A percentile compares a stretch with the other conserved stretches of the same genome.
Conservation (phyloP, 2,888 invertebrate genomes). For the Parnassius apollo region DNA sequence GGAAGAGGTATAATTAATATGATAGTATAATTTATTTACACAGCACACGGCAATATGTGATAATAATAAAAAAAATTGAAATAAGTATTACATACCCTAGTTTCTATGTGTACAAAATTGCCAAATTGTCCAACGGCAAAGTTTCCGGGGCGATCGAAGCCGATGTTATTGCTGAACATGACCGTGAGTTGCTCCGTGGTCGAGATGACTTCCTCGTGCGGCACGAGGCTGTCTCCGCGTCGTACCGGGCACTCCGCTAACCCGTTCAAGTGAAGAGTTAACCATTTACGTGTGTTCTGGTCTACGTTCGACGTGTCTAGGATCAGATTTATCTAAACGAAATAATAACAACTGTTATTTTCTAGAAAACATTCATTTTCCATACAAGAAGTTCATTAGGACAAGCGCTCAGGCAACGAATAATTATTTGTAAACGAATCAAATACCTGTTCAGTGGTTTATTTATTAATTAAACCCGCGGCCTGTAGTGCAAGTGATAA, state of each 20-base stretch:
- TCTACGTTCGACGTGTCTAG: conserved; percentile 85
- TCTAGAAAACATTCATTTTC: no score
- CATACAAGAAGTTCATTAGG: no score
- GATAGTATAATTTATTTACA: no score
- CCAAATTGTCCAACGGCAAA: conserved; percentile 89
- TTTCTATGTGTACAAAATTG: conserved; percentile 82
- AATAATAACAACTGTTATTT: not conserved
- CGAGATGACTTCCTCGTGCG: conserved; percentile 88
- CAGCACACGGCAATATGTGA: no score
- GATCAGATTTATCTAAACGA: conserved; percentile 84
- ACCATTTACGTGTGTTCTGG: conserved; percentile 83
- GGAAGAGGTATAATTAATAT: no score
- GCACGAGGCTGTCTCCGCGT: conserved; percentile 77
- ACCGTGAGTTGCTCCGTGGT: conserved; percentile 89
- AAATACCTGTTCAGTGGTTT: no score
- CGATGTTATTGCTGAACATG: conserved; percentile 81
- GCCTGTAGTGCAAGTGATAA: no score
- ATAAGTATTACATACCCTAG: conserved; percentile 79
- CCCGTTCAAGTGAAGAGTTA: conserved; percentile 88
- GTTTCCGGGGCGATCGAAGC: conserved; percentile 78
- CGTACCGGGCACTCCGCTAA: conserved; percentile 88
- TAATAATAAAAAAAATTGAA: no score
- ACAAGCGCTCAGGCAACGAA: no score
- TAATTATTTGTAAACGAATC: no score
- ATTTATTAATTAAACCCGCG: no score